Evolutionary conservation across 2,797 vertebrate species (phyloP), one percentile per base, ranked within the genome.

Genomic region (Rhinoraja longicauda): DNA sequence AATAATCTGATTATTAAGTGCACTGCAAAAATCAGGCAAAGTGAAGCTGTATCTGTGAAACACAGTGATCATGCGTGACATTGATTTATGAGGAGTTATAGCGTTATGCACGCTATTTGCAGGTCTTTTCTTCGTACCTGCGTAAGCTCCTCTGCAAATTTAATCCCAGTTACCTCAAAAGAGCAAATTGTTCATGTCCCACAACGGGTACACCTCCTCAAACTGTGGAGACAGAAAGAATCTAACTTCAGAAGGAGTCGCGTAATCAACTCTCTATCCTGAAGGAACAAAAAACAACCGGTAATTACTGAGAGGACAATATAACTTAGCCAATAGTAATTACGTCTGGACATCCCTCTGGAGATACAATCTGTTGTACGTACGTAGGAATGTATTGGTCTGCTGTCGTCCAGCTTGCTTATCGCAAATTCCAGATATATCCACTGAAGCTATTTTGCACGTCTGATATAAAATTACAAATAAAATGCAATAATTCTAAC

Each of bases 1-100:
- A 86, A 62, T 36, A 88, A 32, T n/a, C n/a, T 88, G 84, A 67
- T 67, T 88, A 88, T 67, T 64, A 88, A 88, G n/a, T 88, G n/a
- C n/a, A 32, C 19, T 88, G 84, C 59, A 88, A 36, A 32, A 64
- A 62, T 62, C 82, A n/a, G 4, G 57, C 82, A 86, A 10, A 29
- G 10, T 53, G 53, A 82, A 3, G 24, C 26, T 24, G 19, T 67
- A n/a, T 67, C 82, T 86, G 4, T 59, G 15, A 86, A 5, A 6
- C 29, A n/a, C 57, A 62, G 29, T 64, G 12, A 86, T 82, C 82
- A 32, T 12, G 57, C 29, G 29, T 62, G 82, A 62, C 82, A 62
- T 53, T 86, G 82, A 86, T 62, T 86, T 17, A 59, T 2, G 84
- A 88, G 59, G 84, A 64, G 59, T 88, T n/a, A 88, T 88, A 32